Percentiles rank a stretch among this genome's conserved stretches.
These are phyloP conservation scores for Tachuris rubrigastra DNA, from an alignment of 2,113 vertebrate species.

Conservation along the genomic window DNA sequence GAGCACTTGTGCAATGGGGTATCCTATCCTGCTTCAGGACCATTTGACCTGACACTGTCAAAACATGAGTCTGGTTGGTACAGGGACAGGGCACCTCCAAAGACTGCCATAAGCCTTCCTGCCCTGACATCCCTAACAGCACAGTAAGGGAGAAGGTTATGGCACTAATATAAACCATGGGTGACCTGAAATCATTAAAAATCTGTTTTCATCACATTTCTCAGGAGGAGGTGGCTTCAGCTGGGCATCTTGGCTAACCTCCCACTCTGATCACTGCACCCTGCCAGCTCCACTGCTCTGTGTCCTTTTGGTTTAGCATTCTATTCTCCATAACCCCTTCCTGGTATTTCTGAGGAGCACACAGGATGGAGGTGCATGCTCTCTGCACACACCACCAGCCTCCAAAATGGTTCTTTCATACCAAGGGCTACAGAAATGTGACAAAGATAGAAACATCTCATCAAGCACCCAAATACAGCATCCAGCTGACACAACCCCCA, in stretches of 20 bases:
- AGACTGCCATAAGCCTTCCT: background rate
- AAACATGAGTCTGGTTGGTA: fast-evolving
- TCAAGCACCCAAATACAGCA: background rate
- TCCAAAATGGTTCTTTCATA: background rate
- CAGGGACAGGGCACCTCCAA: background rate
- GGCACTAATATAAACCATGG: fast-evolving
- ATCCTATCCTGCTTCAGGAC: background rate
- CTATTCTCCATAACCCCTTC: background rate
- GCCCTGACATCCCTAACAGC: fast-evolving
- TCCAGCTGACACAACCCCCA: background rate
- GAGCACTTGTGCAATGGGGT: background rate
- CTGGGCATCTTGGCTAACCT: constrained; percentile 50
- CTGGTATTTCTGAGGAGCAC: background rate
- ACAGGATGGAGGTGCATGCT: background rate
- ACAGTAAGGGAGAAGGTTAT: background rate
- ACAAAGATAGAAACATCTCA: background rate
- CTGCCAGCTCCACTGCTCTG: constrained; percentile 58
- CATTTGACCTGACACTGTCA: background rate
- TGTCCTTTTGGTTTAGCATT: constrained; percentile 3
- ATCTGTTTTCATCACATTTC: constrained; percentile 25
- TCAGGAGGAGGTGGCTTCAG: constrained; percentile 28
- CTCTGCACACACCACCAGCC: fast-evolving
- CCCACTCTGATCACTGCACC: constrained; percentile 10
- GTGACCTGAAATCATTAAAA: constrained; percentile 26
- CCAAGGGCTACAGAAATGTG: background rate